These are phyloP conservation scores for Euwallacea similis DNA, from an alignment of 1,140 invertebrate genomes.

Conservation along the genomic window DNA sequence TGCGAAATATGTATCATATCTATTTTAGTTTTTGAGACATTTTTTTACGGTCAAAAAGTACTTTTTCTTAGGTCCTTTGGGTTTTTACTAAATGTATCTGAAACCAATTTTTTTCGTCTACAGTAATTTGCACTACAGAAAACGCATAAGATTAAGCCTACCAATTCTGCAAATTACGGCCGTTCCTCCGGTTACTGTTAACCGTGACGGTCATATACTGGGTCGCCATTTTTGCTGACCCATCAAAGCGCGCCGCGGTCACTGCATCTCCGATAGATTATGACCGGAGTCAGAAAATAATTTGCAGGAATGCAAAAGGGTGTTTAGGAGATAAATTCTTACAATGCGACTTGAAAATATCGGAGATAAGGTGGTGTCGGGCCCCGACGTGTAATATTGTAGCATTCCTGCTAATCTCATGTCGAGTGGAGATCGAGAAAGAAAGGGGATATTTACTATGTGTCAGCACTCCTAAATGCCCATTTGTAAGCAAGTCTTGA, in stretches of 20 bases:
- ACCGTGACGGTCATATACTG: constrained; percentile 8
- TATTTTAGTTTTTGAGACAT: too few species aligned
- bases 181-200: constrained; percentile 1
- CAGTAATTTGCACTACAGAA: too few species aligned
- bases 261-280: constrained; percentile 23
- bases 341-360: constrained; percentile 25
- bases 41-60: too few species aligned
- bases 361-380: constrained; percentile 24
- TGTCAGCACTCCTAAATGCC: constrained; percentile 34
- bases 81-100: too few species aligned
- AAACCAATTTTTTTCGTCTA: too few species aligned
- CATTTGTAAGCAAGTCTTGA: constrained; percentile 29
- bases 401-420: constrained; percentile 34
- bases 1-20: too few species aligned
- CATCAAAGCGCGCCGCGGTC: constrained; percentile 19
- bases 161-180: constrained; percentile 5
- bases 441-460: constrained; percentile 31
- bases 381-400: constrained; percentile 25
- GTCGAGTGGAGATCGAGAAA: constrained; percentile 13
- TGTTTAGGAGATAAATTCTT: constrained; percentile 35
- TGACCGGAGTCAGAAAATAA: constrained; percentile 25
- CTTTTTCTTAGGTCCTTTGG: too few species aligned
- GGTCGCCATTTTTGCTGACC: constrained; percentile 17
- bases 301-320: constrained; percentile 31
- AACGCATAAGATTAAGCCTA: too few species aligned